Base-by-base conservation (phyloP, 1,140 invertebrate species). In the Colletes gigas region DNA sequence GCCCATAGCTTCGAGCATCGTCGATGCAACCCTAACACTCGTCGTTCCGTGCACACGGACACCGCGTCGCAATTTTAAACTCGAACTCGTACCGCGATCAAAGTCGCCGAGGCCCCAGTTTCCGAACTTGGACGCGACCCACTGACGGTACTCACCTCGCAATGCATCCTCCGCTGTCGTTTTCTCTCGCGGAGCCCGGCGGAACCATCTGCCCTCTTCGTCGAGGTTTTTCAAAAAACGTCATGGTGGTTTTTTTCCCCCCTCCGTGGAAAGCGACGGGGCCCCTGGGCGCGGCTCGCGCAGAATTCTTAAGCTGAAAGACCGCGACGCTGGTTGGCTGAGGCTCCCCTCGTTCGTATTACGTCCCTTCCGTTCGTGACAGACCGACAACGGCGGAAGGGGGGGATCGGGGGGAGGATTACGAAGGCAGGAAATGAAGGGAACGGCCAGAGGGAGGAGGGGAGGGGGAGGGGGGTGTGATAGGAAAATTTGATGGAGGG, bases 401-500 rank as follows among this genome's bases (percentile, higher is more conserved):
- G 74, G 57, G 73, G 72, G 67, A 73, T 5, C 8, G 70, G 78
- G 78, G 83, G 79, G 76, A 83, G 79, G 87, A 79, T 69, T 68
- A 79, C 78, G 82, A 78, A 82, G 81, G 87, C 91, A 92, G 91
- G 91, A 93, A 93, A 92, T 90, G 86, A 92, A 91, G 86, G 88
- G 86, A 91, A 88, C 86, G 86, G 89, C 85, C 70, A 87, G 21
- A 6, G 65, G 21, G 60, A 12, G 59, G 59, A 2, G 2, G 21
- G 50, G 71, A 19, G 17, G 59, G 59, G 44, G 63, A 14, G 59
- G 59, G 44, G 63, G 88, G 90, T 88, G 89, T 90, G 90, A 93
- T 92, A 92, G 92, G 92, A 92, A 93, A 93, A 92, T 92, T 93
- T 92, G 91, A 93, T 88, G 90, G 88, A 90, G 90, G 91, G 90